Evolutionary conservation across 1,140 invertebrate species (phyloP), one percentile per base, ranked within the genome.

Genomic region (Sitophilus oryzae): DNA sequence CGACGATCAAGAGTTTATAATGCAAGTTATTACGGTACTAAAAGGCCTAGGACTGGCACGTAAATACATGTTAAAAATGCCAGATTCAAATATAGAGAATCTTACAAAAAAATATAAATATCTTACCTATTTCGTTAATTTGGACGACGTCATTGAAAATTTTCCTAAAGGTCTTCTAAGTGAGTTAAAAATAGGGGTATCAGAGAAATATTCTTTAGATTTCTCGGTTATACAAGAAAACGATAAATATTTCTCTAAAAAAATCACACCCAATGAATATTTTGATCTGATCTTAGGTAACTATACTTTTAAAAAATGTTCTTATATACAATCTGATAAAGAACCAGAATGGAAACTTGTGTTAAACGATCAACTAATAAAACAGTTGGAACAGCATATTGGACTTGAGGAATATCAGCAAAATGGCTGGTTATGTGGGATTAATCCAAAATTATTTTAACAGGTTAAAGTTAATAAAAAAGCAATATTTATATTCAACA

Each of bases 211-310:
- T 18, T 38, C 35, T 2, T 8, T 40, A 38, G 35, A 18, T 41
- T 18, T 50, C 9, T 18, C 11, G 22, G 9, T 2, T 11, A 40
- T 50, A 21, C 9, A 38, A 18, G 4, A 37, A 22, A 50, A 11
- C 11, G 47, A 50, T 19, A n/a, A 2, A 16, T 38, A 34, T 50
- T 50, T 50, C 22, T 15, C n/a, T 1, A 50, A 22, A 40, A 50
- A 5, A 1, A 23, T 50, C 3, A 18, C 35, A 21, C n/a, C 47
- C 11, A 21, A 15, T 18, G 47, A 50, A n/a, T 50, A 38, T 19
- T 50, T 50, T 40, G 47, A 50, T 21, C 37, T 50, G 10, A 2
- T 21, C 8, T 23, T 50, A 20, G 47, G 47, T 5, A 21, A 38
- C 15, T 50, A 38, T 22, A 23, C 2, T 10, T 50, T 50, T 16